Evolutionary conservation across 2,113 vertebrate genomes (phyloP), one percentile per base, ranked within the genome.

Genomic region (Pyxicephalus adspersus): DNA sequence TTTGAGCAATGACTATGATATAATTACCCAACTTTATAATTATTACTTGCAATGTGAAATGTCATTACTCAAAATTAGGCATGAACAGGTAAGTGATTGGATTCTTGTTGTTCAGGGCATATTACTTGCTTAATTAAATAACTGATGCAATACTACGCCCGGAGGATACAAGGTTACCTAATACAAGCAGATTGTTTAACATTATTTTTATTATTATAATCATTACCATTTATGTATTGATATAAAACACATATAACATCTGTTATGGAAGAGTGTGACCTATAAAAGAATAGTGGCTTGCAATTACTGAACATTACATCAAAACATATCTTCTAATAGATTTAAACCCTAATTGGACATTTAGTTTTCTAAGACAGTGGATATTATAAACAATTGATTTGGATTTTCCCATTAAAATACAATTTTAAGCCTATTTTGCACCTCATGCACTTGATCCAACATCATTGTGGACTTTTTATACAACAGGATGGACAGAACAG

Each of bases 51-150:
- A 45, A n/a, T 45, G 31, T 45, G 45, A 38, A 77, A 65, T 64
- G 75, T 52, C 61, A 77, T 77, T 77, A 77, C 38, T 77, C 61
- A 65, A 50, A 77, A 77, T 77, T 54, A 77, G 18, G 75, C 26
- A 64, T 29, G 20, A 65, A 54, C 75, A 77, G 75, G 75, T 77
- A 77, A 77, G 60, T 64, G 60, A 77, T 77, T 61, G 20, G 50
- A 77, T 52, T 77, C 75, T 77, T 65, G 75, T 77, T 77, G 75
- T 77, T 58, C 26, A 57, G 64, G 45, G 60, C 61, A 77, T 64
- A 77, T 65, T 77, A 77, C 50, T 51, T 22, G 50, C 26, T 54
- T 77, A 77, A 77, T 77, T 77, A 45, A 64, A 77, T 77, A 77
- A 64, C 58, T 64, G 50, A 77, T 77, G 38, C 29, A 29, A 64